phyloP scores from a whole-genome alignment of 2,113 vertebrate species.

The Origma solitaria region DNA sequence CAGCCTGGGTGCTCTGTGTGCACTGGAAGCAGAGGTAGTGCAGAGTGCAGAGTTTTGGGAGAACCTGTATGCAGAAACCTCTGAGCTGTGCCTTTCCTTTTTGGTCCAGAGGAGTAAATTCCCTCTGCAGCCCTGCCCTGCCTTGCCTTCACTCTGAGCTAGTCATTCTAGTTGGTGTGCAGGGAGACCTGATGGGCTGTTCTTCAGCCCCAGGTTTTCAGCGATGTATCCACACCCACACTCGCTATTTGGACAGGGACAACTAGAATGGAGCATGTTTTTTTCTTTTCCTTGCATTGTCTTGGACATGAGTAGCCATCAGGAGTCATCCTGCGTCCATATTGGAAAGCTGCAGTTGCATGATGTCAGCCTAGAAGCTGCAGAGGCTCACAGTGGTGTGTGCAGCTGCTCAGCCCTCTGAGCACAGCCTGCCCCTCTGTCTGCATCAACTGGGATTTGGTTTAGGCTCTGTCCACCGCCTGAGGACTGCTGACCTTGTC shows the following conservation, averaged over 20 bases:
- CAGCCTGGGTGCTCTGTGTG: not conserved
- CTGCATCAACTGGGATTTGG: not conserved
- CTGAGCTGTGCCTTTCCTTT: not conserved
- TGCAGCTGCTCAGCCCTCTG: not conserved
- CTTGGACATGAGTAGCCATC: not conserved
- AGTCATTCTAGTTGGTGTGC: not conserved
- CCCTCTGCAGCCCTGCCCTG: not conserved
- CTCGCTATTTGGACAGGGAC: not conserved
- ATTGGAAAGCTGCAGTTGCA: not conserved
- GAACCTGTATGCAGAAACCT: not conserved
- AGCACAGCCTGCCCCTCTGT: not conserved
- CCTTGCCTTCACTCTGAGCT: not conserved
- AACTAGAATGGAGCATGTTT: not conserved
- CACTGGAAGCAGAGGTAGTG: not conserved
- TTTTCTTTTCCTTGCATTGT: not conserved
- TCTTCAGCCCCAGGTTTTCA: not conserved
- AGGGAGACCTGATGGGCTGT: not conserved
- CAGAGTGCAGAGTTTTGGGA: not conserved
- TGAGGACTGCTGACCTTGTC: not conserved
- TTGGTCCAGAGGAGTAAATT: not conserved
- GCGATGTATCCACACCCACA: not conserved
- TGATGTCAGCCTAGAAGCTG: not conserved
- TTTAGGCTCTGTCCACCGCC: not conserved
- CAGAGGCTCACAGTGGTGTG: not conserved
- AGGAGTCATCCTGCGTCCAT: not conserved